Evolutionary conservation across 2,888 invertebrate species (phyloP).

Genomic region (Caenorhabditis japonica): DNA sequence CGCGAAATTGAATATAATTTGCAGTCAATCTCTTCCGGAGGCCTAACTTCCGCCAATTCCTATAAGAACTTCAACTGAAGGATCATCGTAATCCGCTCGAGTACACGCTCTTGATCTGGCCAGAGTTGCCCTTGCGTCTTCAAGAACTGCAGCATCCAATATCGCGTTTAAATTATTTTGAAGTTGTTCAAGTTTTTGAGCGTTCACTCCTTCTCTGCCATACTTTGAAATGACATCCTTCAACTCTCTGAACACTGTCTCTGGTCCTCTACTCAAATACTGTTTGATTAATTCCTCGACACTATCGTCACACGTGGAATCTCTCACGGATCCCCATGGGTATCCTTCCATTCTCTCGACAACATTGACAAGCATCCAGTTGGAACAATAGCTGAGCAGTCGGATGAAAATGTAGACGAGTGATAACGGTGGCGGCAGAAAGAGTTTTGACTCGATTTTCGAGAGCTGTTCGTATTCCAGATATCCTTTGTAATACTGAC

Average conservation of each 20-base stretch:
- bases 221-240: constrained; percentile 10
- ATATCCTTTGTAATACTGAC: constrained; percentile 25
- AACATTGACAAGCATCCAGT: neutral
- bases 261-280: constrained; percentile 1
- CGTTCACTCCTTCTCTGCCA: neutral
- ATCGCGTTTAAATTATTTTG: constrained; percentile 1
- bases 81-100: no score
- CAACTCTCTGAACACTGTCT: neutral
- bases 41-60: neutral
- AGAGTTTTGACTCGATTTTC: constrained; percentile 25
- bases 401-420: constrained; percentile 6
- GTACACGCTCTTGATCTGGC: neutral
- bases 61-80: neutral
- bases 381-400: neutral
- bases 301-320: neutral
- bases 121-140: neutral
- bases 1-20: no score
- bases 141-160: neutral
- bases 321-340: constrained; percentile 28
- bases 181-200: neutral
- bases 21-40: no score
- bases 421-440: constrained; percentile 14
- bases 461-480: constrained; percentile 30
- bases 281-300: neutral
- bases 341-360: constrained; percentile 16